Base-by-base conservation (phyloP, 1,140 invertebrate genomes). In the Latrodectus geometricus region DNA sequence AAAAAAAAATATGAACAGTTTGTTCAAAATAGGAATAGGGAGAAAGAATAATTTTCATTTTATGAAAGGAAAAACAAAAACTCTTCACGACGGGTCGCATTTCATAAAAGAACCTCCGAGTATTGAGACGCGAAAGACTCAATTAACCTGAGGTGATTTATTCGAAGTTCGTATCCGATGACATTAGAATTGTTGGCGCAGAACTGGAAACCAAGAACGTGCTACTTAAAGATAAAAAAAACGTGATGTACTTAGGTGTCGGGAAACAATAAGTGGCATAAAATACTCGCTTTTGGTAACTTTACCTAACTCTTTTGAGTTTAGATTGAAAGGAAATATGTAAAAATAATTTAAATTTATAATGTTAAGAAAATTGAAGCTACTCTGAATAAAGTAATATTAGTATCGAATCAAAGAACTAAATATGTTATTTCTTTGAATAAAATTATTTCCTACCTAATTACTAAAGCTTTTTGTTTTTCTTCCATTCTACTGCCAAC, bases 161-260 rank as follows among this genome's bases (percentile, higher is more conserved):
- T 20, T 8, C 9, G 11, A 50, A 0, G 11, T 61, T 54, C 74
- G 74, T 76, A 76, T 76, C 74, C 74, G 74, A 61, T 76, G 74
- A 76, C 74, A 76, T 20, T 56, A 23, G 8, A 14, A 49, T 23
- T 23, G n/a, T 11, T 23, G 52, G 23, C n/a, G 52, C 14, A 50
- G 21, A 12, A 50, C 21, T n/a, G 8, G 15, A 17, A 69, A 69
- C 9, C 66, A n/a, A 49, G 72, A 7, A 50, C 54, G 54, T 61
- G 35, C 35, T 35, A 35, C 35, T 35, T 35, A 35, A 35, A 5
- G 54, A 61, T 17, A 17, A 17, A 14, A n/a, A 61, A 61, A 61
- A 17, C 54, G 54, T 61, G 54, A 61, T 17, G 17, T 61, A 61
- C 54, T 11, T 61, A 61, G 54, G 17, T 61, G 17, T 61, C 11